These are phyloP conservation scores for Clytia hemisphaerica DNA, from an alignment of 30 jellyfish, hydroid and myxozoan genomes.

Conservation along the genomic window DNA sequence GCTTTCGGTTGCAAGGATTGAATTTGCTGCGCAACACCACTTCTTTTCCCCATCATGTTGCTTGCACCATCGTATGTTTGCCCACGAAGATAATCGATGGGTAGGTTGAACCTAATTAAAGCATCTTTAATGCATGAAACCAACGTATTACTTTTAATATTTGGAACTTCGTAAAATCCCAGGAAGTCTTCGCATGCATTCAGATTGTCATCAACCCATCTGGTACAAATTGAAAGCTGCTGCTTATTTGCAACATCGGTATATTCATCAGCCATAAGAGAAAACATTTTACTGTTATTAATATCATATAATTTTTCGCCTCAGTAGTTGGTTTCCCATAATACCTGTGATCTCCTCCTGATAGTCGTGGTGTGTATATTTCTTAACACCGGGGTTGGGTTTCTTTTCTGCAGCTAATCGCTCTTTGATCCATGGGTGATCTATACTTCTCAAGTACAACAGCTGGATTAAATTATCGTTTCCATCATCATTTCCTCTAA, in stretches of 20 bases:
- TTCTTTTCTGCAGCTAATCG: too few species aligned
- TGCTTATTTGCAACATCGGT: constrained; percentile 25
- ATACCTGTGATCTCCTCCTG: neutral
- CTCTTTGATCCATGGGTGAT: constrained; percentile 1
- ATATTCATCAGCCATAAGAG: constrained; percentile 25
- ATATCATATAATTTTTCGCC: neutral
- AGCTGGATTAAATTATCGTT: constrained; percentile 10
- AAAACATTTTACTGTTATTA: too few species aligned
- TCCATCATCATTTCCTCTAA: constrained; percentile 25
- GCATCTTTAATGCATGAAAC: constrained; percentile 19
- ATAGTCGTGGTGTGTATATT: constrained; percentile 12
- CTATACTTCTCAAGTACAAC: neutral
- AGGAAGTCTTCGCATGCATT: constrained; percentile 28
- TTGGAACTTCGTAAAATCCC: constrained; percentile 25
- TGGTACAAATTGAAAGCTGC: constrained; percentile 28
- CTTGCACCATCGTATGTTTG: constrained; percentile 34
- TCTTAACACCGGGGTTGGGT: too few species aligned
- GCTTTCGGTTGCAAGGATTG: constrained; percentile 18
- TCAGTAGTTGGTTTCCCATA: constrained; percentile 4
- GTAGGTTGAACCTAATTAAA: constrained; percentile 18
- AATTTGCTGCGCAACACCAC: constrained; percentile 33
- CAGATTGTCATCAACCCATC: constrained; percentile 29
- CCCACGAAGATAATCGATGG: constrained; percentile 12
- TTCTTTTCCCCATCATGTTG: constrained; percentile 25
- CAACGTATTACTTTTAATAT: constrained; percentile 11